Evolutionary conservation across 2,888 invertebrate genomes (phyloP).

Genomic region (Apoda limacodes): DNA sequence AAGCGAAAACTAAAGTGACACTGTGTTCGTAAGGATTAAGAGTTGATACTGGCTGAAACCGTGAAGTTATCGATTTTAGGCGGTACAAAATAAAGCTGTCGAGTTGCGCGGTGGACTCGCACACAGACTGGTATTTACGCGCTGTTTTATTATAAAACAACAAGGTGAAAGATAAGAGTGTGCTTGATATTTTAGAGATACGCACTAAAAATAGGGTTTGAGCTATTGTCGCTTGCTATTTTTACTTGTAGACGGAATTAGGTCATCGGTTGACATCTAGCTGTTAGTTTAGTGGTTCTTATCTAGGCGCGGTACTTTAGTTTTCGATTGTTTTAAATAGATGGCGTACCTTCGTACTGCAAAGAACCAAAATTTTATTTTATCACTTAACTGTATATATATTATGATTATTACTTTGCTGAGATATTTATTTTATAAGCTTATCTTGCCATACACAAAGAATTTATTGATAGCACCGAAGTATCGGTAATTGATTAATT

Average conservation of each 20-base stretch:
- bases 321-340: conserved; percentile 20
- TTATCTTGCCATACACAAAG: no score
- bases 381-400: no score
- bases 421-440: no score
- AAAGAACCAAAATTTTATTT: conserved; percentile 4
- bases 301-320: conserved; percentile 19
- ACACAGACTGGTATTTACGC: conserved; percentile 19
- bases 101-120: conserved; percentile 39
- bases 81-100: conserved; percentile 15
- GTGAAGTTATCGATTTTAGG: conserved; percentile 31
- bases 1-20: conserved; percentile 50
- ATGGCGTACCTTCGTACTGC: no score
- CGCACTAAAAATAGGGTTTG: conserved; percentile 64
- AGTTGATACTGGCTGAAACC: conserved; percentile 38
- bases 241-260: conserved; percentile 58
- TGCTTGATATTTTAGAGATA: conserved; percentile 52
- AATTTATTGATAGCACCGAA: no score
- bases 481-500: no score
- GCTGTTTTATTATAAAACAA: conserved; percentile 18
- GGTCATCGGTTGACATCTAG: conserved; percentile 51
- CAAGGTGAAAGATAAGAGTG: conserved; percentile 38
- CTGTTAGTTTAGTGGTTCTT: conserved; percentile 27
- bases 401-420: no score
- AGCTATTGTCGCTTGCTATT: conserved; percentile 66
- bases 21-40: conserved; percentile 38